phyloP scores from a whole-genome alignment of 1,140 invertebrate genomes.

The Pseudomyrmex gracilis region DNA sequence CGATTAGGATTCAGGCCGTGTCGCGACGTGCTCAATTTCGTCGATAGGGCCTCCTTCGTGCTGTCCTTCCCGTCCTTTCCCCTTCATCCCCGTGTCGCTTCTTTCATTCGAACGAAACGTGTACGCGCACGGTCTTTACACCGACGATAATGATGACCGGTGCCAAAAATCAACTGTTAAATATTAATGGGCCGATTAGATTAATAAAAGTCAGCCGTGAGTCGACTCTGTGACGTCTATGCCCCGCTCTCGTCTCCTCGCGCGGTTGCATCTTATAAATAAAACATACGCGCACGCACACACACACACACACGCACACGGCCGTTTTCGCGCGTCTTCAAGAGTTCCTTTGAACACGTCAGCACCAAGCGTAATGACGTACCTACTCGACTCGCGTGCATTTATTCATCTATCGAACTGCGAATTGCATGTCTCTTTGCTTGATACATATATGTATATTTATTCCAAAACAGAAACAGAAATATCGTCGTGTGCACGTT shows the following conservation, averaged over 20 bases:
- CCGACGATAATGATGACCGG: conserved; percentile 76
- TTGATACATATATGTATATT: too few relatives aligned
- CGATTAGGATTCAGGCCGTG: conserved; percentile 78
- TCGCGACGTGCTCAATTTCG: conserved; percentile 75
- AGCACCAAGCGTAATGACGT: background rate
- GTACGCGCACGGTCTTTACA: conserved; percentile 66
- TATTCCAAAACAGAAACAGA: background rate
- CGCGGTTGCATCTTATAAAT: conserved; percentile 60
- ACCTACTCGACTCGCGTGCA: background rate
- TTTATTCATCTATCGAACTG: background rate
- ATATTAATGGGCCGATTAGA: conserved; percentile 82
- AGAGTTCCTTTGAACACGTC: conserved; percentile 2
- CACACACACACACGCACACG: too few relatives aligned
- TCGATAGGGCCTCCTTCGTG: background rate
- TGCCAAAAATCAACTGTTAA: conserved; percentile 80
- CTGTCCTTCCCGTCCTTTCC: conserved; percentile 25
- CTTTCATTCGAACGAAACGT: conserved; percentile 12
- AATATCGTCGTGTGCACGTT: too few relatives aligned
- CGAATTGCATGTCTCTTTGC: background rate
- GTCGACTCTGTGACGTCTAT: conserved; percentile 5
- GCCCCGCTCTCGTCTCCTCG: background rate
- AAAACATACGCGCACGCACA: conserved; percentile 46
- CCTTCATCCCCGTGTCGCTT: conserved; percentile 37
- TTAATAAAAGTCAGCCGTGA: conserved; percentile 72
- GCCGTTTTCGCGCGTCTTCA: background rate